A percentile compares a stretch with the other conserved stretches of the same genome.
These are phyloP conservation scores for Sarcophaga peregrina DNA, from an alignment of 1,140 invertebrate species.

Conservation along the genomic window DNA sequence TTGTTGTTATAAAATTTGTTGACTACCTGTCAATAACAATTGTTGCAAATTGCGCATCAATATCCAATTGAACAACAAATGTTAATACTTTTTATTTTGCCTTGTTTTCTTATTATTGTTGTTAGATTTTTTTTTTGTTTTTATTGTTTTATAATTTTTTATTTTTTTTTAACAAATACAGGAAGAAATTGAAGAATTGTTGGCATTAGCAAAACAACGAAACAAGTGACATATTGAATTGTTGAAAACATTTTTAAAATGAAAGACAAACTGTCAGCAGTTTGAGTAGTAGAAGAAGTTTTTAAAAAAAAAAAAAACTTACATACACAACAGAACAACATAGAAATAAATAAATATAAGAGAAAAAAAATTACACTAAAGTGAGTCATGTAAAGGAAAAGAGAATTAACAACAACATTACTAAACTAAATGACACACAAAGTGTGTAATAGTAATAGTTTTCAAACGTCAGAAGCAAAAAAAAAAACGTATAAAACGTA, in stretches of 20 bases:
- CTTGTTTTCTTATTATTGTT: background rate
- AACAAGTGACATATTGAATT: constrained; percentile 1
- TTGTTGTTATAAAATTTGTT: background rate
- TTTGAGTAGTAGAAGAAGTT: background rate
- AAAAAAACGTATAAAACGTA: too few species aligned
- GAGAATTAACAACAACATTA: background rate
- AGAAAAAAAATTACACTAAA: background rate
- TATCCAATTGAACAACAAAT: background rate
- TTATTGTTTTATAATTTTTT: background rate
- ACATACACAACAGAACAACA: too few species aligned
- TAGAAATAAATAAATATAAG: too few species aligned
- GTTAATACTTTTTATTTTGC: background rate
- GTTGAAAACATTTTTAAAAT: background rate
- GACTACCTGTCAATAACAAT: constrained; percentile 10
- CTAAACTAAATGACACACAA: background rate
- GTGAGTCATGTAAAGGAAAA: background rate
- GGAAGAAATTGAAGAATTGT: background rate
- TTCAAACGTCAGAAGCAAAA: too few species aligned
- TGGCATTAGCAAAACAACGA: background rate
- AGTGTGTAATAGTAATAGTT: too few species aligned
- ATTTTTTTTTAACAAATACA: background rate
- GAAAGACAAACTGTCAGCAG: background rate
- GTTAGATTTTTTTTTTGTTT: background rate
- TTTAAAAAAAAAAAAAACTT: background rate
- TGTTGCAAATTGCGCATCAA: constrained; percentile 9